Evolutionary conservation across 2,888 invertebrate species (phyloP).

Genomic region (Drosophila greeni): DNA sequence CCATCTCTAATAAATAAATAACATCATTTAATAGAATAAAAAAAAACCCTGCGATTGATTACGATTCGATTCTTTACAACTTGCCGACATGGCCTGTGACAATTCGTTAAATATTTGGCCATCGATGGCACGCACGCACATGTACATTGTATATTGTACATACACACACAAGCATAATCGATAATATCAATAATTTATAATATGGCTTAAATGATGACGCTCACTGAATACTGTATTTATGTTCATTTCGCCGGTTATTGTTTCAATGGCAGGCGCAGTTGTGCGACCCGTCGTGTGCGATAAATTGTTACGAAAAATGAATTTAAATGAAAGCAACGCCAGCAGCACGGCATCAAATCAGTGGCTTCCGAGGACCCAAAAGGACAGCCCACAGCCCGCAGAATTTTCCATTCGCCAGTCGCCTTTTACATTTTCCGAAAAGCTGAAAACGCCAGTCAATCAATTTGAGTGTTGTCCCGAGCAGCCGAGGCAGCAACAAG

Average conservation of each 20-base stretch:
- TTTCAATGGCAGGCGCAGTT: conserved; percentile 18
- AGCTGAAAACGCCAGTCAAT: conserved; percentile 48
- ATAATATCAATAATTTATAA: conserved; percentile 44
- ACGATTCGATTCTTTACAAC: conserved; percentile 5
- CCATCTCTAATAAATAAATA: background rate
- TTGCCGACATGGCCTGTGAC: background rate
- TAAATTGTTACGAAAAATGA: conserved; percentile 56
- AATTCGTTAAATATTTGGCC: conserved; percentile 15
- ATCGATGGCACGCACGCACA: conserved; percentile 7
- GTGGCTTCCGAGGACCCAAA: conserved; percentile 25
- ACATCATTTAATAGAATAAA: background rate
- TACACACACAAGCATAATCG: conserved; percentile 15
- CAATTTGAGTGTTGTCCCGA: conserved; percentile 58
- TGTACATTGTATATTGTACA: no score
- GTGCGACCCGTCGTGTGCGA: conserved; percentile 32
- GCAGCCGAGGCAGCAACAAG: conserved; percentile 50
- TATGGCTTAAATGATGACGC: conserved; percentile 34
- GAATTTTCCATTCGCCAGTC: conserved; percentile 17
- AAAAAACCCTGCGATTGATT: background rate
- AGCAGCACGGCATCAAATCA: conserved; percentile 45
- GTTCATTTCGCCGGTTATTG: conserved; percentile 19
- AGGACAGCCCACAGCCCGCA: conserved; percentile 15
- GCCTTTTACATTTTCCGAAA: conserved; percentile 10
- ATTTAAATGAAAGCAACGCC: conserved; percentile 50
- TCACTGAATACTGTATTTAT: conserved; percentile 42